Evolutionary conservation across 2,113 vertebrate genomes (phyloP), one percentile per base, ranked within the genome.

Genomic region (Acanthochromis polyacanthus): DNA sequence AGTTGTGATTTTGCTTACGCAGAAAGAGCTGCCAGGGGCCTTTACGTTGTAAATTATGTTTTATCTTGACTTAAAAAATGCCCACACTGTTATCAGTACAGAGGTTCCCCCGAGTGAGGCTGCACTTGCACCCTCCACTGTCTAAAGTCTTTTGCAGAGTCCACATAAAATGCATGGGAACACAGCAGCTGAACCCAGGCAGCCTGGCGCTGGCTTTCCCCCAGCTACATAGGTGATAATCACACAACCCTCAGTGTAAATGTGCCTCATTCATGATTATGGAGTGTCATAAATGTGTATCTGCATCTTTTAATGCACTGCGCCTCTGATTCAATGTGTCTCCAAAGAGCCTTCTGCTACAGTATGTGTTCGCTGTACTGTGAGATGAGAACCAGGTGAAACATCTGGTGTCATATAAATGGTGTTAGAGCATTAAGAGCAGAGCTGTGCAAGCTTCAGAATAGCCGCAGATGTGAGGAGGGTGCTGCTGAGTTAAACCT

Each of bases 401-500:
- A 88, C 87, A 88, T 90, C 85, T 90, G 90, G 75, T 81, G 67
- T 85, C 61, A 51, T 82, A 88, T 89, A 78, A 92, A 89, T 85
- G 57, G 75, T 85, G 86, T 76, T 38, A 43, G 75, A 84, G 68
- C 75, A 87, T 77, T 85, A 79, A 81, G 12, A 71, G 78, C 64
- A 61, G 10, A 79, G 68, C 15, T 10, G 12, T 23, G 63, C 64
- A 45, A 61, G 69, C 78, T 80, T 80, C 52, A 70, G 71, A 81
- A 82, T 71, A 87, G 78, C 38, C 72, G 81, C 84, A 88, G 82
- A 75, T 85, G 82, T 68, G 32, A 53, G 11, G n/a, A 64, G 75
- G 68, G 75, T 78, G 74, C 77, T 63, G 48, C 1, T 38, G 70
- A 81, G 88, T 84, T 82, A 83, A 90, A 32, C 53, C 8, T 9